Conservation (phyloP, 2,113 vertebrate genomes). For the Corapipo altera region DNA sequence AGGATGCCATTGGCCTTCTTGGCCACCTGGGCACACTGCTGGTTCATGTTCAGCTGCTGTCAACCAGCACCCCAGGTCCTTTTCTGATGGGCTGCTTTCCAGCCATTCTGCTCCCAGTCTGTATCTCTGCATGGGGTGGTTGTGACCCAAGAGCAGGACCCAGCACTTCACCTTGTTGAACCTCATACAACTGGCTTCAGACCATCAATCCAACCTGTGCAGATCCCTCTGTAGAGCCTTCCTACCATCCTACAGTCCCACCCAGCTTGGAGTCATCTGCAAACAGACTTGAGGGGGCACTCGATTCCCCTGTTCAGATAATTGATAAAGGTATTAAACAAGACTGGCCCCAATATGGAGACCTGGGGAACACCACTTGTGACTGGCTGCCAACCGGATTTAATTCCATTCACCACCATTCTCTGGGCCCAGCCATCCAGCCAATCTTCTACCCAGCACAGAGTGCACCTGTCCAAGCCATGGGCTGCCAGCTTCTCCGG, state of each 20-base stretch:
- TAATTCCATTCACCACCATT: background rate
- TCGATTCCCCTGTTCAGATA: background rate
- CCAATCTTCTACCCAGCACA: background rate
- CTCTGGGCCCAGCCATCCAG: background rate
- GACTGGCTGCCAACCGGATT: background rate
- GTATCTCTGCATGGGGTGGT: background rate
- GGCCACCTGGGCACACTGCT: background rate
- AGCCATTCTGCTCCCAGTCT: background rate
- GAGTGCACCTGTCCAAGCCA: background rate
- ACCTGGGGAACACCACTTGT: background rate
- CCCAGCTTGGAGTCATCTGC: no score
- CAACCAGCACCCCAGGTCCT: background rate
- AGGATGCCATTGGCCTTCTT: background rate
- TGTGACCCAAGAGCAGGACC: background rate
- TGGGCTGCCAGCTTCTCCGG: background rate
- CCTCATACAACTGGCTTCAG: background rate
- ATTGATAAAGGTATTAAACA: background rate
- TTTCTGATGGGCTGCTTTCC: background rate
- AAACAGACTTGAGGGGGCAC: background rate
- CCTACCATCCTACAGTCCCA: background rate
- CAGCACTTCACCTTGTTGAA: background rate
- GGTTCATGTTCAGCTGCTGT: background rate
- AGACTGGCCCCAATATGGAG: background rate
- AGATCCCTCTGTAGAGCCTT: background rate
- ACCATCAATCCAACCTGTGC: background rate